Conservation (phyloP, 2,113 vertebrate species). For the Ophthalmolycus amberensis region DNA sequence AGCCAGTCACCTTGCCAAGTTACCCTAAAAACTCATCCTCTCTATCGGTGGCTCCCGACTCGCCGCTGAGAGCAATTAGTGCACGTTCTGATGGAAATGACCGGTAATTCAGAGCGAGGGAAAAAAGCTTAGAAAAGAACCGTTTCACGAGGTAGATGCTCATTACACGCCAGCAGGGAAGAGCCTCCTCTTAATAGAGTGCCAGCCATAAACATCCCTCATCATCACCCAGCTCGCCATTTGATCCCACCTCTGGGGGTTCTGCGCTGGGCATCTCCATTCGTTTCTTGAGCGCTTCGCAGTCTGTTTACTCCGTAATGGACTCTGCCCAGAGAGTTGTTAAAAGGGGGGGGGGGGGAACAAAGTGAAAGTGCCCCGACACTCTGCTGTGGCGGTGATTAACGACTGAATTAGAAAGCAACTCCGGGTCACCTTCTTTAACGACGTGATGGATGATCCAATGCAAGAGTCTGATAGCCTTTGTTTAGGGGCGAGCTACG, state of each 20-base stretch:
- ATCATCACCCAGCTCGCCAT: slow-evolving; percentile 75
- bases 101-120: slow-evolving; percentile 70
- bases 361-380: slow-evolving; percentile 68
- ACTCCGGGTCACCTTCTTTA: slow-evolving; percentile 79
- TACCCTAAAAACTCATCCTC: slow-evolving; percentile 62
- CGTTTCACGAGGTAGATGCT: slow-evolving; percentile 76
- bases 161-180: slow-evolving; percentile 80
- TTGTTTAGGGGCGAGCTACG: slow-evolving; percentile 40
- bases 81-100: slow-evolving; percentile 74
- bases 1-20: slow-evolving; percentile 80
- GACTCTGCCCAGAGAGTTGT: slow-evolving; percentile 78
- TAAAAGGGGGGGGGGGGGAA: slow-evolving; percentile 51
- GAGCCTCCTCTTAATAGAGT: slow-evolving; percentile 77
- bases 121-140: slow-evolving; percentile 59
- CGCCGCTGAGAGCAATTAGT: slow-evolving; percentile 73
- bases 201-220: slow-evolving; percentile 79
- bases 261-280: slow-evolving; percentile 70
- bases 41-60: slow-evolving; percentile 39
- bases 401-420: slow-evolving; percentile 78
- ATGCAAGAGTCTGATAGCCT: slow-evolving; percentile 51
- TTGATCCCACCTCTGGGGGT: slow-evolving; percentile 80
- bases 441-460: slow-evolving; percentile 70
- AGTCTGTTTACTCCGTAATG: slow-evolving; percentile 80
- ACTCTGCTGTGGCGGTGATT: slow-evolving; percentile 71
- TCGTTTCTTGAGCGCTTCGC: slow-evolving; percentile 68